A percentile compares a stretch with the other conserved stretches of the same genome.
Conservation (phyloP, 2,797 vertebrate genomes). For the Anniella stebbinsi region DNA sequence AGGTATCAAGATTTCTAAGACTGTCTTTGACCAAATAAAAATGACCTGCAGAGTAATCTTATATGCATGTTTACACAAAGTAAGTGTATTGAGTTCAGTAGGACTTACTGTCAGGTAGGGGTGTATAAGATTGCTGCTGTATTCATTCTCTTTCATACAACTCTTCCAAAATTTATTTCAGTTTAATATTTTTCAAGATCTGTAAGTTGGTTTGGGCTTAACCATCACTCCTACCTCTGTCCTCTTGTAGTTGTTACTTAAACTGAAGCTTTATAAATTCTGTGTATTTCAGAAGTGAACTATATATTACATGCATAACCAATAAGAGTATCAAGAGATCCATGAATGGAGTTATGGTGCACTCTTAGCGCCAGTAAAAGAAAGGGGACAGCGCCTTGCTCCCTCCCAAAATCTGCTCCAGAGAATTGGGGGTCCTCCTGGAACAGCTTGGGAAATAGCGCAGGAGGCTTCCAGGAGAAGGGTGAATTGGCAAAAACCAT, state of each 20-base stretch:
- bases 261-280: background rate
- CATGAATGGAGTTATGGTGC: background rate
- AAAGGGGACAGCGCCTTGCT: background rate
- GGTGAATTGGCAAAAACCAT: background rate
- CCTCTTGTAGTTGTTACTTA: background rate
- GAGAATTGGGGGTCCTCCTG: background rate
- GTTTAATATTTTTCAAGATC: background rate
- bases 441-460: background rate
- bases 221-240: background rate
- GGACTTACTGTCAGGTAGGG: background rate
- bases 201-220: background rate
- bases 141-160: background rate
- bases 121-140: background rate
- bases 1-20: conserved; percentile 82
- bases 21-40: background rate
- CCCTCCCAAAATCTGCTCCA: background rate
- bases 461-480: background rate
- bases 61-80: background rate
- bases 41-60: background rate
- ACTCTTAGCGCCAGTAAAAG: background rate
- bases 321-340: background rate
- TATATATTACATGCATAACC: too few relatives aligned
- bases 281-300: background rate
- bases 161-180: background rate
- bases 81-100: background rate